phyloP scores from a whole-genome alignment of 2,113 vertebrate genomes.

The Microcebus tavaratra region DNA sequence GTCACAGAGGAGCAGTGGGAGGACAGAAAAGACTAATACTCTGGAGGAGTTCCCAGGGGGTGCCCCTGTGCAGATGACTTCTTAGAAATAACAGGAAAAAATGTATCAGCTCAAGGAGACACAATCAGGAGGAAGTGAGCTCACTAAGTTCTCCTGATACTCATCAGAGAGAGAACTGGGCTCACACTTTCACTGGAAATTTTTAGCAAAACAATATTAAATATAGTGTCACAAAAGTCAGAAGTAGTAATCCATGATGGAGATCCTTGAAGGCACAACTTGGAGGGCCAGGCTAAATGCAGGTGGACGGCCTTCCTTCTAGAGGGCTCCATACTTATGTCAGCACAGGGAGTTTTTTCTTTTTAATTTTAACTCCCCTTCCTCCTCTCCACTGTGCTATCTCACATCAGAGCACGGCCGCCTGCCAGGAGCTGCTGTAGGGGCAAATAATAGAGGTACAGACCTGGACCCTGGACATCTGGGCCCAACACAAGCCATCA shows the following conservation, averaged over 20 bases:
- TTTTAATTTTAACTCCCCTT: not conserved
- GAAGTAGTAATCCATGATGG: not conserved
- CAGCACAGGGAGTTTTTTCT: not conserved
- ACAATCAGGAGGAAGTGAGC: not conserved
- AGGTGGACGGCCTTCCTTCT: not conserved
- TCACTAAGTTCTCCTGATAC: not conserved
- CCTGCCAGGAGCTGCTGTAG: accelerated
- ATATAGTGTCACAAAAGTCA: not conserved
- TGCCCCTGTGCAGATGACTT: accelerated
- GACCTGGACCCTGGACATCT: not conserved
- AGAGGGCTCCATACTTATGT: not conserved
- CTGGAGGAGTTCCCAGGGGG: not conserved
- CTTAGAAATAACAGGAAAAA: not conserved
- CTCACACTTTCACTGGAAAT: not conserved
- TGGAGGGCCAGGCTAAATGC: not conserved
- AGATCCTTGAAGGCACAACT: not conserved
- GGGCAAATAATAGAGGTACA: accelerated
- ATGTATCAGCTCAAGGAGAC: not conserved
- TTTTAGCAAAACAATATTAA: not conserved
- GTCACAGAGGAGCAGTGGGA: not conserved
- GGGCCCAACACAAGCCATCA: accelerated
- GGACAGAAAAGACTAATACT: accelerated
- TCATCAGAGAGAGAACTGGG: not conserved
- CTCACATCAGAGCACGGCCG: accelerated
- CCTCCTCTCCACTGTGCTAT: not conserved